Evolutionary conservation across 2,888 invertebrate genomes (phyloP).

Genomic region (Stegana nigrithorax): DNA sequence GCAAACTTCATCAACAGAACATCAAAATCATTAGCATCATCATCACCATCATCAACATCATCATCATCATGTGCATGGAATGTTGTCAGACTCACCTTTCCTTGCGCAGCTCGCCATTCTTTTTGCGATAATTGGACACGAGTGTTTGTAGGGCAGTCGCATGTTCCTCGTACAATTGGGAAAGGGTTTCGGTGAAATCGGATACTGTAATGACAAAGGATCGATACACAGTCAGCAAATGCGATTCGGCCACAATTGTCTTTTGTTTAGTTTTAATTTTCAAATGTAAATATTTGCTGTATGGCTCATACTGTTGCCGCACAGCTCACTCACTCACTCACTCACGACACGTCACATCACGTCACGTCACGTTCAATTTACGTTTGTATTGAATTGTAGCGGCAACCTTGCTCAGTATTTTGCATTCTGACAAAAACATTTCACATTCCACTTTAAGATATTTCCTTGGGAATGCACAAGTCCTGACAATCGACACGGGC

Average conservation of each 20-base stretch:
- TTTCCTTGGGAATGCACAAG: too few species aligned
- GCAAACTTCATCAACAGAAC: not conserved
- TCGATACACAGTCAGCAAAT: not conserved
- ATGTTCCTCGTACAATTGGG: constrained; percentile 89
- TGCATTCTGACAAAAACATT: too few species aligned
- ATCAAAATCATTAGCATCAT: not conserved
- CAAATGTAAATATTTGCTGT: too few species aligned
- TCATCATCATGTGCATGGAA: not conserved
- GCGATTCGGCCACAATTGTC: not conserved
- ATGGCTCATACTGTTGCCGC: too few species aligned
- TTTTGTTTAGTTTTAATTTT: constrained; percentile 3
- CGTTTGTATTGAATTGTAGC: too few species aligned
- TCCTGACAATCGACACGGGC: too few species aligned
- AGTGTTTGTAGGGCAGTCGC: constrained; percentile 87
- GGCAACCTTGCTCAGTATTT: too few species aligned
- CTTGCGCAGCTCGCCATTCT: constrained; percentile 86
- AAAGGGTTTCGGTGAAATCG: constrained; percentile 90
- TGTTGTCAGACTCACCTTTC: constrained; percentile 75
- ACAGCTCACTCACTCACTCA: too few species aligned
- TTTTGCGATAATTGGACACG: constrained; percentile 87
- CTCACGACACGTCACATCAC: too few species aligned
- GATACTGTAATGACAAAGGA: constrained; percentile 74
- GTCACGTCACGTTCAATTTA: too few species aligned
- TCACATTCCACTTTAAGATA: too few species aligned
- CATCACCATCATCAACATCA: not conserved